phyloP scores from a whole-genome alignment of 1,140 invertebrate species.

The Penaeus indicus region DNA sequence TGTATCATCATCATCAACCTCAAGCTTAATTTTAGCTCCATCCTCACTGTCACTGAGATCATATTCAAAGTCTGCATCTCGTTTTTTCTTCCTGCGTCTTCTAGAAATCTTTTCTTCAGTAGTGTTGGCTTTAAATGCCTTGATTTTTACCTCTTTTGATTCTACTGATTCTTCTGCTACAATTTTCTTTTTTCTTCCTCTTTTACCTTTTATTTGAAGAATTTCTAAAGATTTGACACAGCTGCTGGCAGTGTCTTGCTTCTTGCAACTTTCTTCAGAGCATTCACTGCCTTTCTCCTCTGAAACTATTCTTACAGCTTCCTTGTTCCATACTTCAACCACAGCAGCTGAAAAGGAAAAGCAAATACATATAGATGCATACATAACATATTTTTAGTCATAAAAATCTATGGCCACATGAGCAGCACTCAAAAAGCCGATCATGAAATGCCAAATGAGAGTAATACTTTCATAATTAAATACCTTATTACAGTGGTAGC shows the following conservation, averaged over 20 bases:
- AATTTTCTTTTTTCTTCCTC: slow-evolving; percentile 48
- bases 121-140: not conserved
- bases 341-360: too few species aligned
- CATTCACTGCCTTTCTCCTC: not conserved
- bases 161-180: not conserved
- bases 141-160: not conserved
- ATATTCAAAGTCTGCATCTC: slow-evolving; percentile 51
- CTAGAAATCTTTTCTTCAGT: slow-evolving; percentile 1
- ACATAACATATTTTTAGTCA: too few species aligned
- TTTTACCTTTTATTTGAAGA: not conserved
- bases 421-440: slow-evolving; percentile 45
- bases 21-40: slow-evolving; percentile 4
- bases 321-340: too few species aligned
- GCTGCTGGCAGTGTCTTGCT: not conserved
- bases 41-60: slow-evolving; percentile 49
- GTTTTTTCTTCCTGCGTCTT: slow-evolving; percentile 36
- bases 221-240: not conserved
- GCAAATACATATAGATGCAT: too few species aligned
- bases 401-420: not conserved
- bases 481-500: slow-evolving; percentile 52
- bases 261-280: not conserved
- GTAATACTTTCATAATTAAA: slow-evolving; percentile 54
- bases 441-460: slow-evolving; percentile 52
- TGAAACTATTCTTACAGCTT: not conserved
- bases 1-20: slow-evolving; percentile 36